Base-by-base conservation (phyloP, 2,113 vertebrate genomes). In the Colius striatus region DNA sequence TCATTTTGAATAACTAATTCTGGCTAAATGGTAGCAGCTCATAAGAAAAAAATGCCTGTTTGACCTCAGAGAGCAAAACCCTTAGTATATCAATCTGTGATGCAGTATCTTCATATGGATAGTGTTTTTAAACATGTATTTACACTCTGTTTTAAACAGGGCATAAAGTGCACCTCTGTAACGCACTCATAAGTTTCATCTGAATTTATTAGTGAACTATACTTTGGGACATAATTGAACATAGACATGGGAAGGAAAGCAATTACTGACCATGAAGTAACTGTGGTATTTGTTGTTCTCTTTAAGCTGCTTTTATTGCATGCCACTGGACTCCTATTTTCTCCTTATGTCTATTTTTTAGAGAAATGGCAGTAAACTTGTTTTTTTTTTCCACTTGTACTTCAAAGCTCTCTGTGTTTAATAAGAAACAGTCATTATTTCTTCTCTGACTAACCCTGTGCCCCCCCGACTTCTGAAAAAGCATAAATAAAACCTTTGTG, bases 361-460 rank as follows among this genome's bases (percentile, higher is more conserved):
- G 50, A 90, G 55, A 41, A 92, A 74, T 23, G 82, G 53, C 50
- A 91, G 25, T 82, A 91, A 86, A 75, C 17, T 90, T 88, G 27
- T 1, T 77, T 94, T 89, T 77, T 94, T 89, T 94, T 92, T 84
- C 72, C n/a, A 32, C 58, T 79, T 87, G 57, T 32, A 47, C 22
- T 79, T 93, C 87, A 71, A 96, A 96, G 57, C 23, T 92, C 85
- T 91, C 48, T 86, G 65, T 71, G 50, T 84, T 94, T 96, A 97
- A 88, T 94, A 50, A 95, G 76, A 96, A 97, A 89, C 9, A 32
- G 73, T 71, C 47, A 36, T 84, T 84, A 95, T 54, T 96, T 96
- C 27, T 95, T 96, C 84, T 88, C 67, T 94, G 87, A 67, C 36
- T 94, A 97, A 92, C 71, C 27, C 77, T 96, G 87, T 84, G 92